Evolutionary conservation across 2,113 vertebrate species (phyloP).

Genomic region (Dipodomys spectabilis): DNA sequence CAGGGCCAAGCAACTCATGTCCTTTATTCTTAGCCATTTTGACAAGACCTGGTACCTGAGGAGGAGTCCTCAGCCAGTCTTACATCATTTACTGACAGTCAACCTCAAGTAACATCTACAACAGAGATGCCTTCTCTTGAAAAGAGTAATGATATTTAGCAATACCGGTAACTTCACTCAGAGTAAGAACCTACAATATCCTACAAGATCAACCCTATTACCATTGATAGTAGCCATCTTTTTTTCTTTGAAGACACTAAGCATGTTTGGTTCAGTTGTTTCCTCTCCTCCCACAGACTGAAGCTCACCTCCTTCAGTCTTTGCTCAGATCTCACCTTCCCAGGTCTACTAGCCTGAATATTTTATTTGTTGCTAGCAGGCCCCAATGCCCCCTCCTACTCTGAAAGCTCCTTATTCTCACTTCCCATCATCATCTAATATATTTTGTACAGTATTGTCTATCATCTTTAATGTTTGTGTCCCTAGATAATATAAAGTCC

Average conservation of each 20-base stretch:
- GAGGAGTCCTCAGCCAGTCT: background rate
- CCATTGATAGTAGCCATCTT: background rate
- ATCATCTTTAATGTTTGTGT: background rate
- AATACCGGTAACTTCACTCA: background rate
- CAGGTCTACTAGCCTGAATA: background rate
- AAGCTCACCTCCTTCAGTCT: no score
- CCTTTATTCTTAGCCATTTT: background rate
- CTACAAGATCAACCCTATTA: no score
- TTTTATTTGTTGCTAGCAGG: background rate
- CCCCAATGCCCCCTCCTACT: background rate
- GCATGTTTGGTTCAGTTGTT: background rate
- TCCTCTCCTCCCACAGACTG: background rate
- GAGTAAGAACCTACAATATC: background rate
- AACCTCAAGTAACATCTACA: background rate
- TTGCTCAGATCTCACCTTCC: conserved; percentile 37
- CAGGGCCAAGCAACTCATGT: background rate
- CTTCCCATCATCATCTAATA: background rate
- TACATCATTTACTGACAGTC: background rate
- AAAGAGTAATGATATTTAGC: background rate
- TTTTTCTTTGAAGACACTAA: background rate
- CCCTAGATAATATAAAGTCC: conserved; percentile 10
- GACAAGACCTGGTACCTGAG: background rate
- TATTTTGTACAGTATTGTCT: background rate
- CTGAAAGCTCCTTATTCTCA: background rate
- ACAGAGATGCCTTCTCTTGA: background rate